Evolutionary conservation across 2,888 invertebrate species (phyloP), one percentile per base, ranked within the genome.

Genomic region (Drosophila multiciliata): DNA sequence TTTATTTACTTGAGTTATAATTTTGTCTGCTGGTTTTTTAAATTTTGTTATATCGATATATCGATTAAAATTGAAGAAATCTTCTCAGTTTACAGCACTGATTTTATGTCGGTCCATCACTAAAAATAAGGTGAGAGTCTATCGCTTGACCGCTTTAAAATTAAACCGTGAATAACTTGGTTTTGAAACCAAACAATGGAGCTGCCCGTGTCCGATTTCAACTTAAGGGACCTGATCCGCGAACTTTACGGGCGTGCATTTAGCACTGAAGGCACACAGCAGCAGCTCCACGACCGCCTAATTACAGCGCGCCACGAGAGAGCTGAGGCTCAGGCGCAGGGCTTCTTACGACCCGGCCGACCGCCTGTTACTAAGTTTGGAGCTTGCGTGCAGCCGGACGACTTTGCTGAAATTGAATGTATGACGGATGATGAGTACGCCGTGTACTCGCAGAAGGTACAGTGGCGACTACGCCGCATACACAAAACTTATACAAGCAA

Each of bases 291-390:
- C 2, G 75, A 66, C 1, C 78, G 77, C 2, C 38, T 78, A 17
- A 15, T 59, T 29, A 20, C 26, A 33, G 71, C 75, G 5, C 61
- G 77, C 5, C 52, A 65, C 49, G 78, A 78, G 9, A 61, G 75
- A 32, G 75, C 75, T 7, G 78, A 78, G 52, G 75, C 78, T 20
- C 77, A 78, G 42, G 78, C 75, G 9, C 71, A 78, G 45, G 77
- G 77, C 11, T 66, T 55, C n/a, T 38, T 62, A 12, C 63, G 71
- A 3, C 71, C 77, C 1, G 78, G 75, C 12, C 60, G 78, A 7
- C 23, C 78, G 2, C 77, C 75, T 9, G 60, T 78, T 15, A 9
- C 48, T 6, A 75, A 75, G 12, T 67, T 62, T 65, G 78, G 42
- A 26, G 71, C 53, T 20, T 62, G 58, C 17, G 77, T 78, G 38